These are phyloP conservation scores for Bellardia bayeri DNA, from an alignment of 2,888 invertebrate species.

Conservation along the genomic window DNA sequence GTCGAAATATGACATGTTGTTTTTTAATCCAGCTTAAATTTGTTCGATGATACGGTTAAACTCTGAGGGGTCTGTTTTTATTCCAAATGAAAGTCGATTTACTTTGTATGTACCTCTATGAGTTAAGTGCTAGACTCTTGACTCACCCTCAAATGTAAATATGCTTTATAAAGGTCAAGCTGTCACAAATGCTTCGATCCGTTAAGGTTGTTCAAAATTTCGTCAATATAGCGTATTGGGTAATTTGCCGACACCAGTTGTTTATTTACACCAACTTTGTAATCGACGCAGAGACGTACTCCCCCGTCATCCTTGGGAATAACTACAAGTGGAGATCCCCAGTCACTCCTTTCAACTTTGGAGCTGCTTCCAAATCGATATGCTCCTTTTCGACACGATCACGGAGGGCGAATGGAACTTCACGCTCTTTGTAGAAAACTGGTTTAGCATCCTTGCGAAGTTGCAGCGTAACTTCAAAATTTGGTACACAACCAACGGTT, in stretches of 20 bases:
- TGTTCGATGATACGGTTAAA: conserved; percentile 71
- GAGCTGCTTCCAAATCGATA: neutral
- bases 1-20: conserved; percentile 68
- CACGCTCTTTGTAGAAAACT: conserved; percentile 55
- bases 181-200: conserved; percentile 54
- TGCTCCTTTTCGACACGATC: conserved; percentile 41
- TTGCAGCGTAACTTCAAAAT: conserved; percentile 44
- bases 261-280: no score
- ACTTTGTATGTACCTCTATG: conserved; percentile 56
- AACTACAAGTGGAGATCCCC: no score
- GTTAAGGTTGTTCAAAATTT: no score
- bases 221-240: no score
- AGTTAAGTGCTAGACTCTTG: conserved; percentile 48
- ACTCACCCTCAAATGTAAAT: conserved; percentile 58
- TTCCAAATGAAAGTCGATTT: conserved; percentile 56
- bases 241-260: no score
- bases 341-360: no score
- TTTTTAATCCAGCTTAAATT: conserved; percentile 67
- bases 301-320: no score
- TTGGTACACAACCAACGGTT: conserved; percentile 47
- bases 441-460: conserved; percentile 27
- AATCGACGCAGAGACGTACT: no score
- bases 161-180: conserved; percentile 63
- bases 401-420: conserved; percentile 55
- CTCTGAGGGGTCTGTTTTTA: conserved; percentile 63